Evolutionary conservation across 2,888 invertebrate species (phyloP).

Genomic region (Terebella lapidaria): DNA sequence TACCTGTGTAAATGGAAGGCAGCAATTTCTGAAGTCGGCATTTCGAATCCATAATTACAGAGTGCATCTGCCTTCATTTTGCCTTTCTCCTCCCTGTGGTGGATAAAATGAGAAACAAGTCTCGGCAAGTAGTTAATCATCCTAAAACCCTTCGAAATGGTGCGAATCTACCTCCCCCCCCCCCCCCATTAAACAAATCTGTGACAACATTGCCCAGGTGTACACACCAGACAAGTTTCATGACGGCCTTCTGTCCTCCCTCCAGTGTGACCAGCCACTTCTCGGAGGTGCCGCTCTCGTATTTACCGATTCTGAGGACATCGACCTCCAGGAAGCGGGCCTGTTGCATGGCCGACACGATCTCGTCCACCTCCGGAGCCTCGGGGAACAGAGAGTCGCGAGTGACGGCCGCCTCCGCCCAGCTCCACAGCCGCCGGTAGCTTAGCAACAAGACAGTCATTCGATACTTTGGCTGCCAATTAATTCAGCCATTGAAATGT

Average conservation of each 20-base stretch:
- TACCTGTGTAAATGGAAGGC: slow-evolving; percentile 28
- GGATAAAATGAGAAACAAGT: too few species aligned
- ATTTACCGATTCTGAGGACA: slow-evolving; percentile 13
- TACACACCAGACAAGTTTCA: slow-evolving; percentile 26
- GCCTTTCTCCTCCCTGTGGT: slow-evolving; percentile 24
- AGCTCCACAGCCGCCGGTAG: slow-evolving; percentile 18
- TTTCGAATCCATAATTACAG: slow-evolving; percentile 28
- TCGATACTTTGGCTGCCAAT: too few species aligned
- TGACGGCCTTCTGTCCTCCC: slow-evolving; percentile 27
- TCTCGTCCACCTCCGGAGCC: slow-evolving; percentile 15
- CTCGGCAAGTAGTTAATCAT: too few species aligned
- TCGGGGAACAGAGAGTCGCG: slow-evolving; percentile 19
- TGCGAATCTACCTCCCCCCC: too few species aligned
- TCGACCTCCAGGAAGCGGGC: slow-evolving; percentile 24
- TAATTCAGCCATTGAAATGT: too few species aligned
- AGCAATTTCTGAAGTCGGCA: slow-evolving; percentile 26
- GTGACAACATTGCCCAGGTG: too few species aligned
- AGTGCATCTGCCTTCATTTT: slow-evolving; percentile 22
- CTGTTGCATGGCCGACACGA: slow-evolving; percentile 15
- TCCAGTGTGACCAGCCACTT: slow-evolving; percentile 27
- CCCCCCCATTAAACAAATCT: too few species aligned
- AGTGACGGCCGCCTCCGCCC: slow-evolving; percentile 15
- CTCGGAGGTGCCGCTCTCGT: slow-evolving; percentile 26
- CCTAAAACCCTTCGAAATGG: too few species aligned
- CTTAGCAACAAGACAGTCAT: too few species aligned